A percentile compares a stretch with the other conserved stretches of the same genome.
These are phyloP conservation scores for Parascotia fuliginaria DNA, from an alignment of 2,888 invertebrate species.

Conservation along the genomic window DNA sequence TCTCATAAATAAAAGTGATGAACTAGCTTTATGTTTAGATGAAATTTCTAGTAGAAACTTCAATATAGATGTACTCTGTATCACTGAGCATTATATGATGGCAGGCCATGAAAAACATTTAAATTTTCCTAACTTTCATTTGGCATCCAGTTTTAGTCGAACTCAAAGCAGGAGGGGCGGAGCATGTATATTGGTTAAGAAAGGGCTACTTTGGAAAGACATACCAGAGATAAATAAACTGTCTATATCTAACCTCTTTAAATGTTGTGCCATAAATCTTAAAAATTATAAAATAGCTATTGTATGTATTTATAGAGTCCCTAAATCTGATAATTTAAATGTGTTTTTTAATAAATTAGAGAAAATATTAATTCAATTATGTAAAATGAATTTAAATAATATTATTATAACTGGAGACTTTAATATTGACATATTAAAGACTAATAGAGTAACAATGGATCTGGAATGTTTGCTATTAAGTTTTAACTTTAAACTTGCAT, in stretches of 20 bases:
- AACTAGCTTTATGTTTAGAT: background rate
- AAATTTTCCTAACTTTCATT: background rate
- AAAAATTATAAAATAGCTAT: background rate
- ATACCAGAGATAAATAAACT: background rate
- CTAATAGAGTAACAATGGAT: background rate
- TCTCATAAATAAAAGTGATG: background rate
- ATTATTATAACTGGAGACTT: background rate
- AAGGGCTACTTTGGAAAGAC: background rate
- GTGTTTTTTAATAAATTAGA: conserved; percentile 1
- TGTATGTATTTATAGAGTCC: background rate
- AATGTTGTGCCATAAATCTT: background rate
- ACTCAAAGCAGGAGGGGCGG: background rate
- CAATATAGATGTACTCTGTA: too few relatives aligned
- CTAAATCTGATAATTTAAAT: background rate
- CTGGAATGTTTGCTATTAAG: background rate
- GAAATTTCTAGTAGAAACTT: too few relatives aligned
- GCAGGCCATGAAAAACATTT: background rate
- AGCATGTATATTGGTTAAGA: background rate
- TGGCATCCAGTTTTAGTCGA: background rate
- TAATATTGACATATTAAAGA: background rate
- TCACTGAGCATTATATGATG: background rate
- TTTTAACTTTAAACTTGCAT: background rate
- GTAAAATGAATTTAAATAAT: background rate
- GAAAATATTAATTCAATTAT: background rate
- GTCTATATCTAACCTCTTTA: background rate